phyloP scores from a whole-genome alignment of 2,113 vertebrate species.

The Puma concolor region DNA sequence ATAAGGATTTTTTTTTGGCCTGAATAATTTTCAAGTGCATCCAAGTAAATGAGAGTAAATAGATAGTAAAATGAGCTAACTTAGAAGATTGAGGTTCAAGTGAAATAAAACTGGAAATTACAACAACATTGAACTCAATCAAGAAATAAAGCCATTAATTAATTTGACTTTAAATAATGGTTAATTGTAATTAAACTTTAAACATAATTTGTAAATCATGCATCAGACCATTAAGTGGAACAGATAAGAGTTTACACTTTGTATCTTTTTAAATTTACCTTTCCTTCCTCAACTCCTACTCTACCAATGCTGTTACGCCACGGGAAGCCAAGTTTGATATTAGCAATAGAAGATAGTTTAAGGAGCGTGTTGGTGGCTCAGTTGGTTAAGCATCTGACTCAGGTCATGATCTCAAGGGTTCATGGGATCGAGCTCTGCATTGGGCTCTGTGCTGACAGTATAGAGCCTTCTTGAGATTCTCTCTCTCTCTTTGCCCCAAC shows the following conservation, averaged over 20 bases:
- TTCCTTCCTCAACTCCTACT: background rate
- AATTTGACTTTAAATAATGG: conserved; percentile 42
- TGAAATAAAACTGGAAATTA: conserved; percentile 4
- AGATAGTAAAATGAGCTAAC: conserved; percentile 49
- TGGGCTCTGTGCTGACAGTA: too few species aligned
- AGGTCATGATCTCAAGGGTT: too few species aligned
- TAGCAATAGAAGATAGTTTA: background rate
- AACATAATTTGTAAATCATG: conserved; percentile 26
- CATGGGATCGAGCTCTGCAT: too few species aligned
- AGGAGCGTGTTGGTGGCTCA: too few species aligned
- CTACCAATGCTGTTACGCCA: background rate
- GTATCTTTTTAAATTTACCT: background rate
- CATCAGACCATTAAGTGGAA: background rate
- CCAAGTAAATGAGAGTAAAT: conserved; percentile 42
- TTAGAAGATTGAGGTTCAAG: conserved; percentile 16
- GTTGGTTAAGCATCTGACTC: too few species aligned
- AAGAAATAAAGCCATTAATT: conserved; percentile 37
- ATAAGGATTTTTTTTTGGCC: background rate
- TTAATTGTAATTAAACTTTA: conserved; percentile 51
- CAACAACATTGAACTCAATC: conserved; percentile 38
- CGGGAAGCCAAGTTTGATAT: background rate
- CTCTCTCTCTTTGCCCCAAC: too few species aligned
- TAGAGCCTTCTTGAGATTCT: too few species aligned
- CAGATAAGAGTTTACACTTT: conserved; percentile 5
- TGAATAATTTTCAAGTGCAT: conserved; percentile 44